Evolutionary conservation across 2,797 vertebrate genomes (phyloP), one percentile per base, ranked within the genome.

Genomic region (Platalea minor): DNA sequence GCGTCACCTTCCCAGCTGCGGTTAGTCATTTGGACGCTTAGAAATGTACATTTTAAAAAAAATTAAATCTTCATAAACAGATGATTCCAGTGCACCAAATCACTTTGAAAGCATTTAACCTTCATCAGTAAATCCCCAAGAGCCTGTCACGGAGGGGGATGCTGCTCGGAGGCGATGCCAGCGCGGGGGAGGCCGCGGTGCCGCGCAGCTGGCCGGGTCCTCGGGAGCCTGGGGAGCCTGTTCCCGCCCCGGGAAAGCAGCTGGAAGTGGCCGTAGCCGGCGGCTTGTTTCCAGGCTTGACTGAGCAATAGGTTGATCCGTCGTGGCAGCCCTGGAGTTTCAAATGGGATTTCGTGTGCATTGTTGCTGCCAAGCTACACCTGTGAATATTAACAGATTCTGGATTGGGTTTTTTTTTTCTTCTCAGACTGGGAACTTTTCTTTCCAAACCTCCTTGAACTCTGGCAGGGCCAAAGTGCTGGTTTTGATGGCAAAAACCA

Each of bases 1-100:
- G 59, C 50, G 33, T 16, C 23, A 8, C 63, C 39, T 60, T 48
- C 45, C 83, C 39, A 35, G 1, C 39, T 53, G 46, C 53, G 37
- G 2, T 43, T 13, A 0, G 2, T 28, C n/a, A 5, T 5, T 11
- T 0, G 2, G 18, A 10, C n/a, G 20, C 41, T n/a, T 6, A 11
- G 59, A 64, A 72, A 37, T 0, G 31, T 28, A 2, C 48, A 24
- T 70, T 26, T 70, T 26, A 13, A 45, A 13, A 46, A 20, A 1
- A 20, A 37, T 6, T 1, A 46, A 19, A 17, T 7, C 7, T 13
- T 24, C 43, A 11, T 8, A 4, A 45, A 20, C 17, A n/a, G 59
- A 19, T 15, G 35, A 54, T 80, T 39, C 37, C 15, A 1, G n/a
- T 2, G 19, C 63, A 10, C 43, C 28, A 23, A 74, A 10, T 13